Conservation (phyloP, 2,888 invertebrate genomes). For the Lutraria lutraria region DNA sequence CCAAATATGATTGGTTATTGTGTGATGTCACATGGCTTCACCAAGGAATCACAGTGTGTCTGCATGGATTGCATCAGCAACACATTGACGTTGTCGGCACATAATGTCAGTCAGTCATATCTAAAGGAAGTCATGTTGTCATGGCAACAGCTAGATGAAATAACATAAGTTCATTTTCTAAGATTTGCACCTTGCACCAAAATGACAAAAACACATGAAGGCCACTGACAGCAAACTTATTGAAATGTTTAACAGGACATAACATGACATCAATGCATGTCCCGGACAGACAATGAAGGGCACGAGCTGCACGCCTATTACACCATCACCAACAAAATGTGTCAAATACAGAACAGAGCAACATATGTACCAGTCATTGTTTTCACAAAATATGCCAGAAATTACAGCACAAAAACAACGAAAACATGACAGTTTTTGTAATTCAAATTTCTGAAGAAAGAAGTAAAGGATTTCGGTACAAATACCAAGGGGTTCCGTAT, state of each 20-base stretch:
- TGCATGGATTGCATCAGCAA: no score
- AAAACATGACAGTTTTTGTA: background rate
- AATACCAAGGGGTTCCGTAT: background rate
- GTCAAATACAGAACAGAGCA: background rate
- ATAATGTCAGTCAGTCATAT: no score
- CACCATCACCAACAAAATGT: background rate
- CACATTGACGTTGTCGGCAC: no score
- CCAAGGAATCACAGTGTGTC: no score
- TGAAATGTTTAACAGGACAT: background rate
- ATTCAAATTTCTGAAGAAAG: background rate
- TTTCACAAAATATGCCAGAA: background rate
- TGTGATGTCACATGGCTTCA: no score
- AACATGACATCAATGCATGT: constrained; percentile 14
- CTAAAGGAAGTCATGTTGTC: no score
- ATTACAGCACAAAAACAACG: background rate
- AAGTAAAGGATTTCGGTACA: background rate
- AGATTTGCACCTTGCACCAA: background rate
- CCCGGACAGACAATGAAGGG: background rate
- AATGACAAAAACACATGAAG: background rate
- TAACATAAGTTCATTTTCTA: background rate
- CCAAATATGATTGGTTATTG: no score
- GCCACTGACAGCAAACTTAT: background rate
- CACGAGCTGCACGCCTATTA: background rate
- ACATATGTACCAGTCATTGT: background rate
- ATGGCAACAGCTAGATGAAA: background rate